Conservation (phyloP, 2,888 invertebrate genomes). For the Latrodectus elegans region DNA sequence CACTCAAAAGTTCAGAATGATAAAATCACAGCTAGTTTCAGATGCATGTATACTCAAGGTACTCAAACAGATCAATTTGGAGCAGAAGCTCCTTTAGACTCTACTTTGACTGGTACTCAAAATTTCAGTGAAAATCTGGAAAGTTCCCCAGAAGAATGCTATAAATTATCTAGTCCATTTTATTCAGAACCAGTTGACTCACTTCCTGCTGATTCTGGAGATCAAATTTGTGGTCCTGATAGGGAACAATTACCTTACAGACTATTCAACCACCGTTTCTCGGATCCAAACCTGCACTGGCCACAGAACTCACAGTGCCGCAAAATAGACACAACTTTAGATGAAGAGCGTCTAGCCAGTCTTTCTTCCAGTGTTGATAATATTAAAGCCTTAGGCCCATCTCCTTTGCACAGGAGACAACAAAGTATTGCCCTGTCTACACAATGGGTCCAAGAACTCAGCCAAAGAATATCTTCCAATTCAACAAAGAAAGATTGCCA, state of each 20-base stretch:
- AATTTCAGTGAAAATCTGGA: constrained; percentile 14
- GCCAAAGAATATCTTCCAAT: constrained; percentile 39
- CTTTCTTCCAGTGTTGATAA: constrained; percentile 71
- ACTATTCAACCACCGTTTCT: constrained; percentile 69
- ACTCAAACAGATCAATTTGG: constrained; percentile 57
- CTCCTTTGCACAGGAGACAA: constrained; percentile 40
- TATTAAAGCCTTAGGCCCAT: constrained; percentile 61
- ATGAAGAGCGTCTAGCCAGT: constrained; percentile 60
- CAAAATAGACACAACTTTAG: constrained; percentile 40
- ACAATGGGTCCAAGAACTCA: constrained; percentile 61
- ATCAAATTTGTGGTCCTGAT: constrained; percentile 1
- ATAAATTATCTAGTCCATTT: constrained; percentile 82
- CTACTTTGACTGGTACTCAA: constrained; percentile 10
- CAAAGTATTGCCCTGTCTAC: constrained; percentile 25
- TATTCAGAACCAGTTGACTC: constrained; percentile 93
- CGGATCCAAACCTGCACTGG: constrained; percentile 70
- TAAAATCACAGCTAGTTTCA: constrained; percentile 21
- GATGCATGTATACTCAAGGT: constrained; percentile 36
- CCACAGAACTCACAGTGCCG: constrained; percentile 50
- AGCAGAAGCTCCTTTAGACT: not conserved
- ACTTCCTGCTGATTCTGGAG: constrained; percentile 20
- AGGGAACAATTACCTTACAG: constrained; percentile 29
- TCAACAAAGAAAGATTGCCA: constrained; percentile 52
- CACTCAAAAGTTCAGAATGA: constrained; percentile 14
- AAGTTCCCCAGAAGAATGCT: constrained; percentile 45